Evolutionary conservation across 2,888 invertebrate species (phyloP), one percentile per base, ranked within the genome.

Genomic region (Pantelozetes paolii): DNA sequence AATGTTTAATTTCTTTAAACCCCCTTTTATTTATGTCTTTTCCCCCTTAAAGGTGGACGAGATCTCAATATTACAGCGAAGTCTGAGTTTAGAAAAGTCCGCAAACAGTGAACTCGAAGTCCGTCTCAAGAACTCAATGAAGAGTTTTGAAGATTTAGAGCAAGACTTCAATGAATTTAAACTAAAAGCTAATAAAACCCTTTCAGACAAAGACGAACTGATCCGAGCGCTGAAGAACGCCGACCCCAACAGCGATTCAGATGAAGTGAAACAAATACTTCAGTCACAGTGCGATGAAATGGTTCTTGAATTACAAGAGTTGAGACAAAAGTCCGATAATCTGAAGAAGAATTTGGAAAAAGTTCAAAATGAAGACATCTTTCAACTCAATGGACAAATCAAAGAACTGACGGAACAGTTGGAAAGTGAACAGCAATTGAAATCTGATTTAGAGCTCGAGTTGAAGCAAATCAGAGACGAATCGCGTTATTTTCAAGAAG

Each of bases 191-290:
- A 87, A 90, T 79, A 86, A 88, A 77, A 90, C 90, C 75, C 82
- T 92, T 11, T 88, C 88, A 81, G 88, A 89, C 76, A 91, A 91
- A 80, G 91, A 92, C 79, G 86, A 87, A 78, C 82, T 91, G 32
- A 89, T 90, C 74, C 83, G 85, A 9, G 86, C 87, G 78, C 81
- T 89, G 45, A 81, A 79, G 74, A 73, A 74, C 1, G 13, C 18
- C 18, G 20, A 40, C 11, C n/a, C 70, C 1, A 70, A 40, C 23
- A 78, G 77, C 72, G 40, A 23, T 26, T 72, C 73, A n/a, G 50
- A 54, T 48, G 71, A 72, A 26, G 59, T 30, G 11, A 20, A 32
- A 18, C 32, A 23, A n/a, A 11, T 74, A 5, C 57, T 74, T 36
- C 74, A 74, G 30, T 71, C 64, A 11, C 74, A 71, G 36, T 54